These are phyloP conservation scores for Lycia hirtaria DNA, from an alignment of 2,888 invertebrate genomes.

Conservation along the genomic window DNA sequence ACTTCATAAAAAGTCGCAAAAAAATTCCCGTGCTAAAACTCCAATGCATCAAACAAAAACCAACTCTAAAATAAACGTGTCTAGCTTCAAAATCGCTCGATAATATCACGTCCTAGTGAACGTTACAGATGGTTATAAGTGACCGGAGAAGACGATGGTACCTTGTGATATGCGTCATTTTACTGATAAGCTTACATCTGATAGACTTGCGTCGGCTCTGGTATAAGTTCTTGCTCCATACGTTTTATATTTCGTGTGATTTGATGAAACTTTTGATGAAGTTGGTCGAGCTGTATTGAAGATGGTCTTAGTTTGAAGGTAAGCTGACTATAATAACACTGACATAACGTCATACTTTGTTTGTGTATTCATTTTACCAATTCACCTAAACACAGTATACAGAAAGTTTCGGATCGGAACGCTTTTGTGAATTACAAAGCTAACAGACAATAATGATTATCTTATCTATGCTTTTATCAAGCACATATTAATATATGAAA, in stretches of 20 bases:
- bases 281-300: constrained; percentile 73
- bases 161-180: constrained; percentile 54
- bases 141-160: constrained; percentile 66
- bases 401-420: not conserved
- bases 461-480: constrained; percentile 16
- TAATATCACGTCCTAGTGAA: constrained; percentile 27
- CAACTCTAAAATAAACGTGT: constrained; percentile 20
- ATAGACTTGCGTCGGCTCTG: constrained; percentile 73
- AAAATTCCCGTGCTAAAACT: constrained; percentile 19
- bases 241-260: constrained; percentile 75
- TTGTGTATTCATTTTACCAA: too few relatives aligned
- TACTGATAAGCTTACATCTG: constrained; percentile 60
- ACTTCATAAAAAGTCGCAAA: too few relatives aligned
- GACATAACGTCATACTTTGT: too few relatives aligned
- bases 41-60: constrained; percentile 3
- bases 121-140: constrained; percentile 76
- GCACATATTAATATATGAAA: constrained; percentile 3
- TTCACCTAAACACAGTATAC: too few relatives aligned
- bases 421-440: not conserved
- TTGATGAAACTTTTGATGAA: constrained; percentile 76
- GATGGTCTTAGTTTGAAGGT: constrained; percentile 51
- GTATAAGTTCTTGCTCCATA: constrained; percentile 72
- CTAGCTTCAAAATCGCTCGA: constrained; percentile 33
- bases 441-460: constrained; percentile 17
- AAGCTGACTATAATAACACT: constrained; percentile 44